Percentiles rank a stretch among this genome's conserved stretches.
Evolutionary conservation across 2,888 invertebrate species (phyloP).

Genomic region (Athalia rosae): DNA sequence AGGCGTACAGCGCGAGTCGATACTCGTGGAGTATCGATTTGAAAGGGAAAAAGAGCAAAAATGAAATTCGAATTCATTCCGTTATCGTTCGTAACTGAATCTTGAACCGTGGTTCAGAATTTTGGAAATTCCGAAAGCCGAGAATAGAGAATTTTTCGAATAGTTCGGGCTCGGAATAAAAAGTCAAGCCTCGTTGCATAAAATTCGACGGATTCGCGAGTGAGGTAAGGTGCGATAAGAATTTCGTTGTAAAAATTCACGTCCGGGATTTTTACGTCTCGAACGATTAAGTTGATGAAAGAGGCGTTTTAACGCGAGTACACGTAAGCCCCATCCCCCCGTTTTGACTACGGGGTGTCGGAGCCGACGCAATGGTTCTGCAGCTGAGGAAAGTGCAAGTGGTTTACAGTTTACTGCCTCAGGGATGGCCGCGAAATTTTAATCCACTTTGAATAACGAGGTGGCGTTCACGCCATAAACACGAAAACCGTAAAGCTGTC

Average conservation of each 20-base stretch:
- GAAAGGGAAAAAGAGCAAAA: no score
- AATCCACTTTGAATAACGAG: conserved; percentile 51
- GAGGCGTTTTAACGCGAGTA: conserved; percentile 20
- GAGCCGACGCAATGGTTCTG: no score
- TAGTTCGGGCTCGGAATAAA: no score
- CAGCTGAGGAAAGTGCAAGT: conserved; percentile 40
- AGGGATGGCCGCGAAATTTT: conserved; percentile 45
- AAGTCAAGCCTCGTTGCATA: not conserved
- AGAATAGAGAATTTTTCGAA: not conserved
- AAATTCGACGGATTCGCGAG: not conserved
- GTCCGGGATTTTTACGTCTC: not conserved
- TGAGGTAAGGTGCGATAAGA: not conserved
- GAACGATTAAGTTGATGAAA: conserved; percentile 28
- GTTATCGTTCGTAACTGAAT: no score
- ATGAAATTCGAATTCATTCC: no score
- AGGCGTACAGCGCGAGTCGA: no score
- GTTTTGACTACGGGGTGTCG: not conserved
- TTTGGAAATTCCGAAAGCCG: no score
- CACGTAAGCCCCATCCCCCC: not conserved
- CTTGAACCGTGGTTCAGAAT: no score
- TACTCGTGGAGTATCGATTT: no score
- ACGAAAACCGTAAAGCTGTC: conserved; percentile 49
- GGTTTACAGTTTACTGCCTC: conserved; percentile 36
- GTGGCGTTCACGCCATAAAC: conserved; percentile 45
- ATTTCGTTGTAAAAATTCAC: not conserved